Conservation (phyloP, 2,888 invertebrate genomes). For the Hydriomena furcata region DNA sequence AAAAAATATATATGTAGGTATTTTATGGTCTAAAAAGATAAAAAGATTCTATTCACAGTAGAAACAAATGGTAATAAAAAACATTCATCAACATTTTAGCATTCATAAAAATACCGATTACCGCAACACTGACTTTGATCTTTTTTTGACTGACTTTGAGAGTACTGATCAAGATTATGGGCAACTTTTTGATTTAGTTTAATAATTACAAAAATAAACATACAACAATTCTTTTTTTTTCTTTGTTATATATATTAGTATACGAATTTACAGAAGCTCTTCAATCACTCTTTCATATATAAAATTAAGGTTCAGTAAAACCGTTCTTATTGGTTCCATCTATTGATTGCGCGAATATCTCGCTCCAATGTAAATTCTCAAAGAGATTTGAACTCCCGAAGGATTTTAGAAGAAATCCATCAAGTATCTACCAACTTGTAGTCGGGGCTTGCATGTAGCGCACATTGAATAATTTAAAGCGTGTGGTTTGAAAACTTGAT, state of each 20-base stretch:
- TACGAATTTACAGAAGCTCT: neutral
- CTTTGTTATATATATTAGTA: too few relatives aligned
- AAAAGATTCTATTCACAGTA: too few relatives aligned
- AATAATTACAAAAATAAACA: too few relatives aligned
- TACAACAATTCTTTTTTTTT: too few relatives aligned
- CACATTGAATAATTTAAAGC: constrained; percentile 20
- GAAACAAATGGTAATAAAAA: too few relatives aligned
- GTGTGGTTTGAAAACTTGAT: neutral
- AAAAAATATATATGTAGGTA: constrained; percentile 1
- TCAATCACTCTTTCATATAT: neutral
- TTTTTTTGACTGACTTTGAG: too few relatives aligned
- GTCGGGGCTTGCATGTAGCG: constrained; percentile 1
- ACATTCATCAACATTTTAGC: too few relatives aligned
- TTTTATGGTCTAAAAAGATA: too few relatives aligned
- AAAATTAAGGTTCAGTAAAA: constrained; percentile 12
- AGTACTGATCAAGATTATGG: too few relatives aligned
- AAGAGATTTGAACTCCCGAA: constrained; percentile 14
- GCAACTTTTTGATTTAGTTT: too few relatives aligned
- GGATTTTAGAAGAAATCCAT: constrained; percentile 23
- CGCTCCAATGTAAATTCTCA: constrained; percentile 14
- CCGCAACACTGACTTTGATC: too few relatives aligned
- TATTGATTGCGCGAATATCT: constrained; percentile 22
- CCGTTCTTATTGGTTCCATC: neutral
- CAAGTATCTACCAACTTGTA: constrained; percentile 14
- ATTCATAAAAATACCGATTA: too few relatives aligned